These are phyloP conservation scores for Epicauta chinensis DNA, from an alignment of 1,140 invertebrate genomes.

Conservation along the genomic window DNA sequence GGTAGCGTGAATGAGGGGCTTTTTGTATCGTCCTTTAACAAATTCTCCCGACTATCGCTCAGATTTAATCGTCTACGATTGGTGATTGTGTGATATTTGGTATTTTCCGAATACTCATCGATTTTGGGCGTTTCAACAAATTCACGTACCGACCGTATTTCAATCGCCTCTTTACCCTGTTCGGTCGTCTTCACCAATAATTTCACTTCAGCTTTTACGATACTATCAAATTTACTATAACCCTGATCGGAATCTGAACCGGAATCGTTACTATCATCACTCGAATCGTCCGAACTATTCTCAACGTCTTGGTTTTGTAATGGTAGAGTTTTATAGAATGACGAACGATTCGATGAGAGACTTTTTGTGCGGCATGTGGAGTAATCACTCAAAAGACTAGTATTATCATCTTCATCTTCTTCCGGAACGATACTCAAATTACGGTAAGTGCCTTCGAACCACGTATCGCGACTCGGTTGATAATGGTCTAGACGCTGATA, in stretches of 20 bases:
- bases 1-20: constrained; percentile 35
- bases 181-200: constrained; percentile 48
- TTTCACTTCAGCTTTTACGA: constrained; percentile 47
- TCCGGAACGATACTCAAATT: constrained; percentile 41
- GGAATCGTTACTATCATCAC: background rate
- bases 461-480: constrained; percentile 29
- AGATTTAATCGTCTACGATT: background rate
- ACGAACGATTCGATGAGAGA: constrained; percentile 7
- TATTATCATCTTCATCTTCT: constrained; percentile 39
- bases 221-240: constrained; percentile 25
- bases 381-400: constrained; percentile 21
- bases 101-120: background rate
- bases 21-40: constrained; percentile 3
- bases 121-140: constrained; percentile 38
- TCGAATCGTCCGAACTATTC: constrained; percentile 7
- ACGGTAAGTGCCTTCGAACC: constrained; percentile 42
- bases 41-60: background rate
- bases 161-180: constrained; percentile 47
- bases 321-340: constrained; percentile 1
- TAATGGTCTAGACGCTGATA: constrained; percentile 18
- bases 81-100: background rate
- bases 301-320: background rate
- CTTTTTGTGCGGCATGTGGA: constrained; percentile 10
- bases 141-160: constrained; percentile 47
- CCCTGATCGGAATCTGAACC: constrained; percentile 26